Evolutionary conservation across 2,797 vertebrate genomes (phyloP), one percentile per base, ranked within the genome.

Genomic region (Hoplostethus mediterraneus): DNA sequence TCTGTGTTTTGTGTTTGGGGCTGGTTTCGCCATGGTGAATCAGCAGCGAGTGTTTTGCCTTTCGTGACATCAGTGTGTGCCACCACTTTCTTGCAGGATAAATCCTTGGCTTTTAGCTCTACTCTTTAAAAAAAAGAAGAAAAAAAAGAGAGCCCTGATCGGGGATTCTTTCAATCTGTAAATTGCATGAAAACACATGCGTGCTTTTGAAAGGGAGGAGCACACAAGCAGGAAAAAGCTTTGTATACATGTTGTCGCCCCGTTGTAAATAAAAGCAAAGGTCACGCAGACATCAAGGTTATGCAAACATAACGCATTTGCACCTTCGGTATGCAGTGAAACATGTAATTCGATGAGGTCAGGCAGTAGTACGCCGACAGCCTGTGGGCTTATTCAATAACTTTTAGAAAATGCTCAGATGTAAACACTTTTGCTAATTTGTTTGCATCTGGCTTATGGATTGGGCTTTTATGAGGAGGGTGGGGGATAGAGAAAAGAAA

Each of bases 371-470:
- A 30, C 33, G 25, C 52, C 38, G 62, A 65, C 66, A 80, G 74
- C 68, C 68, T 45, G 63, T 78, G 74, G 58, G 58, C 53, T 65
- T 79, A 74, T 76, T 73, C 60, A 12, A 53, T 75, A 82, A 75
- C 73, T 60, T 79, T 85, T 84, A 66, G 44, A 77, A 87, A 82
- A 87, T 85, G 66, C 44, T 16, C 6, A 10, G 25, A 14, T 55
- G 16, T 31, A 30, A 13, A 13, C 38, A 47, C 38, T 40, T 21
- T 17, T 21, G 38, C 33, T 14, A 84, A 89, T 79, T 47, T 82
- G 62, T 78, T 86, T 76, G 65, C 77, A 64, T 87, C 83, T 77
- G 75, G 76, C 83, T 84, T 61, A 52, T 48, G 76, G 68, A 81
- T 77, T 75, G 60, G 71, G 72, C 70, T 80, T 30, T 78, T 77